Evolutionary conservation across 2,113 vertebrate genomes (phyloP).

Genomic region (Sterrhoptilus dennistouni): DNA sequence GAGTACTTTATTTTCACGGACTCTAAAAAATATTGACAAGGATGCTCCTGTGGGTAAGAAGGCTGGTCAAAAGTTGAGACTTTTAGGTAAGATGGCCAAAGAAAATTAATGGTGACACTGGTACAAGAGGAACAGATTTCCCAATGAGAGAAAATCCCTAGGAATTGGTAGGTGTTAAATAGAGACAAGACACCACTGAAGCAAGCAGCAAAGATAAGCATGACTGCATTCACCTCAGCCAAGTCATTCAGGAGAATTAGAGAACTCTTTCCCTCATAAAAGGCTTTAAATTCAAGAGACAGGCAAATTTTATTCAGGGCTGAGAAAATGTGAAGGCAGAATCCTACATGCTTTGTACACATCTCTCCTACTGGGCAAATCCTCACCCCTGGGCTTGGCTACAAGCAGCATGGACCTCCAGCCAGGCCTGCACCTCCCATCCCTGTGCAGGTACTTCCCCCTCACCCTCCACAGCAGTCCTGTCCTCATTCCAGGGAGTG

Average conservation of each 20-base stretch:
- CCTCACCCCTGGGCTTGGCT: background rate
- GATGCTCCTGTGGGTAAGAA: conserved; percentile 2
- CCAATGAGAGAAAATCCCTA: background rate
- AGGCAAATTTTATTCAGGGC: background rate
- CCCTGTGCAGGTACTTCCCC: background rate
- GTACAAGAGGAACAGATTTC: background rate
- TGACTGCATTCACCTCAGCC: background rate
- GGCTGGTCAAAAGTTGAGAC: background rate
- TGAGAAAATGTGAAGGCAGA: background rate
- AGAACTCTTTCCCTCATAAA: background rate
- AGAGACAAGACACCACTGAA: background rate
- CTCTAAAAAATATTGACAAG: conserved; percentile 27
- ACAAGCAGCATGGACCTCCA: background rate
- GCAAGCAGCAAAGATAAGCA: background rate
- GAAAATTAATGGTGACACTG: conserved; percentile 22
- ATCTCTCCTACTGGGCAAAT: background rate
- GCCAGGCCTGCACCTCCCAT: fast-evolving
- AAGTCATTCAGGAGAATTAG: background rate
- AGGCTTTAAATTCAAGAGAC: background rate
- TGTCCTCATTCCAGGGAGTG: background rate
- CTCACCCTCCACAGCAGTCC: background rate
- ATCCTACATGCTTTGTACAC: background rate
- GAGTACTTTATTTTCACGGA: conserved; percentile 9
- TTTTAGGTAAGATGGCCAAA: background rate
- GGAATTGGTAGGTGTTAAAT: background rate